A percentile compares a stretch with the other conserved stretches of the same genome.
Conservation (phyloP, 2,113 vertebrate species). For the Tachycineta bicolor region DNA sequence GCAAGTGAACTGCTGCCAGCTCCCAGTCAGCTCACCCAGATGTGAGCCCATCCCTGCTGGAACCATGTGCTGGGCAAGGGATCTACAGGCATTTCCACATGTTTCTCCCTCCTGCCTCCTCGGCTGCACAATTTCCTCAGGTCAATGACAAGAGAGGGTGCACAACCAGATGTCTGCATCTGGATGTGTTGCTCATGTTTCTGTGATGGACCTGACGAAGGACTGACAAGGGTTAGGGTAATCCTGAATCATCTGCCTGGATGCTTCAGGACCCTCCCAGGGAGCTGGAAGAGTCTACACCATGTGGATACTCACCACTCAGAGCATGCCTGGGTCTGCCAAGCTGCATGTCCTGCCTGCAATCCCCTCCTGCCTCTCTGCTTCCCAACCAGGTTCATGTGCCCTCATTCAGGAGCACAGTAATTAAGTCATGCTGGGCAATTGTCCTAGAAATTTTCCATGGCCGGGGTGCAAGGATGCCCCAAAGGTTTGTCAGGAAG, state of each 20-base stretch:
- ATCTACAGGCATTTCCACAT: not conserved
- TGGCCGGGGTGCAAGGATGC: too few species aligned
- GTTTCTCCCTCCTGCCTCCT: not conserved
- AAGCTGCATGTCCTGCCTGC: not conserved
- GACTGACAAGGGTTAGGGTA: not conserved
- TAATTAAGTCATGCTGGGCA: not conserved
- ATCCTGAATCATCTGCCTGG: not conserved
- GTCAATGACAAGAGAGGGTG: not conserved
- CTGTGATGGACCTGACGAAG: not conserved
- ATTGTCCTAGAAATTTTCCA: not conserved
- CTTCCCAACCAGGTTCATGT: not conserved
- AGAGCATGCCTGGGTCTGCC: accelerated
- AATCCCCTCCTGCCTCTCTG: not conserved
- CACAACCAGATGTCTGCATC: not conserved
- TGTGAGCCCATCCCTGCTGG: not conserved
- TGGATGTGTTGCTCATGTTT: accelerated
- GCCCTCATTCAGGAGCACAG: not conserved
- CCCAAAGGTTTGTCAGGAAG: not conserved
- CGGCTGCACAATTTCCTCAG: not conserved
- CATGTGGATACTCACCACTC: accelerated
- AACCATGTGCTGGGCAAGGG: not conserved
- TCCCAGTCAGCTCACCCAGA: not conserved
- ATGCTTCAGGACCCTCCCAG: not conserved
- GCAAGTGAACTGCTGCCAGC: not conserved
- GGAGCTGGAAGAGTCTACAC: not conserved